Evolutionary conservation across 2,113 vertebrate species (phyloP).

Genomic region (Eleginops maclovinus): DNA sequence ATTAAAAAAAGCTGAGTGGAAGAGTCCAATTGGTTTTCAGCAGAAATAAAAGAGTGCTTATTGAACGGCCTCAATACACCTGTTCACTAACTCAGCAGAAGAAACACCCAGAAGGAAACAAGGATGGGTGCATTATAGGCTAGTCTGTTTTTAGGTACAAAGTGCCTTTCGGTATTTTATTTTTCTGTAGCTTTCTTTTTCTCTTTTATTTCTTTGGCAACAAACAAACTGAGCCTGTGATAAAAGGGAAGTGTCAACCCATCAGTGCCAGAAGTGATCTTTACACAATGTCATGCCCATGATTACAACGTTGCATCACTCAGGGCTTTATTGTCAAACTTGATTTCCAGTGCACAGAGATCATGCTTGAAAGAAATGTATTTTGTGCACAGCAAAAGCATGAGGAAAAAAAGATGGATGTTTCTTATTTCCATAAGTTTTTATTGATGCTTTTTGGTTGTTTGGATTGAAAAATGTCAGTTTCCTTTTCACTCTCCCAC

Average conservation of each 20-base stretch:
- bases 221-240: constrained; percentile 14
- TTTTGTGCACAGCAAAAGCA: neutral
- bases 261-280: constrained; percentile 30
- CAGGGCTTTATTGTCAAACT: constrained; percentile 25
- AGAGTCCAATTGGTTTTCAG: neutral
- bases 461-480: constrained; percentile 12
- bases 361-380: neutral
- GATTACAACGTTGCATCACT: constrained; percentile 36
- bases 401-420: neutral
- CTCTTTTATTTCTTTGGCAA: constrained; percentile 11
- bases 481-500: constrained; percentile 10
- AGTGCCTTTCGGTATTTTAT: neutral
- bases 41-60: neutral
- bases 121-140: neutral
- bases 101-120: neutral
- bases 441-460: constrained; percentile 11
- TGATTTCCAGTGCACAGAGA: constrained; percentile 5
- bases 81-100: neutral
- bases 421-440: constrained; percentile 4
- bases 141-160: neutral
- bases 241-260: constrained; percentile 26
- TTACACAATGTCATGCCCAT: constrained; percentile 7
- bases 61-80: neutral
- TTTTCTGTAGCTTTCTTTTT: neutral
- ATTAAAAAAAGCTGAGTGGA: constrained; percentile 19